A percentile compares a stretch with the other conserved stretches of the same genome.
phyloP scores from a whole-genome alignment of 2,797 vertebrate genomes.

The Pipistrellus kuhlii region DNA sequence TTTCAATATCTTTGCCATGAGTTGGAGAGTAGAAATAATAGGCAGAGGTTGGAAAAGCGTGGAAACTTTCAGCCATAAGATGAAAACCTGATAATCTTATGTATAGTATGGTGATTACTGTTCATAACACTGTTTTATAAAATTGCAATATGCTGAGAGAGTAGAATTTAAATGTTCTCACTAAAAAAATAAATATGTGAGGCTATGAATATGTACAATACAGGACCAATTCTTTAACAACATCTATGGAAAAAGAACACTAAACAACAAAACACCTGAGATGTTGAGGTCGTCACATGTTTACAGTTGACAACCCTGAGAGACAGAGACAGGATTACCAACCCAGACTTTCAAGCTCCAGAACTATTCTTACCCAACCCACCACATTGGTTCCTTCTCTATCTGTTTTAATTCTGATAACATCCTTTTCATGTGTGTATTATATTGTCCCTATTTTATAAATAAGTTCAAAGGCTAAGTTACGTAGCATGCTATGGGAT shows the following conservation, averaged over 20 bases:
- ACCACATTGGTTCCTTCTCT: not conserved
- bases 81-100: not conserved
- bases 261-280: not conserved
- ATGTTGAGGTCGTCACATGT: not conserved
- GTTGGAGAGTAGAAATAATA: not conserved
- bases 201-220: not conserved
- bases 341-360: not conserved
- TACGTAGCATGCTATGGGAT: not conserved
- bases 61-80: not conserved
- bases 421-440: not conserved
- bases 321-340: too few species aligned
- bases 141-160: not conserved
- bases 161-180: not conserved
- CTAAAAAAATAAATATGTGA: not conserved
- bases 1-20: not conserved
- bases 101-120: not conserved
- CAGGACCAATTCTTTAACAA: not conserved
- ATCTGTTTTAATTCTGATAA: not conserved
- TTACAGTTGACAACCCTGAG: not conserved
- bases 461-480: not conserved
- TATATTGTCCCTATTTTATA: not conserved
- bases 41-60: not conserved
- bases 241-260: not conserved
- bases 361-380: not conserved
- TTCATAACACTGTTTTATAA: not conserved